Evolutionary conservation across 2,888 invertebrate species (phyloP).

Genomic region (Escarpia spicata): DNA sequence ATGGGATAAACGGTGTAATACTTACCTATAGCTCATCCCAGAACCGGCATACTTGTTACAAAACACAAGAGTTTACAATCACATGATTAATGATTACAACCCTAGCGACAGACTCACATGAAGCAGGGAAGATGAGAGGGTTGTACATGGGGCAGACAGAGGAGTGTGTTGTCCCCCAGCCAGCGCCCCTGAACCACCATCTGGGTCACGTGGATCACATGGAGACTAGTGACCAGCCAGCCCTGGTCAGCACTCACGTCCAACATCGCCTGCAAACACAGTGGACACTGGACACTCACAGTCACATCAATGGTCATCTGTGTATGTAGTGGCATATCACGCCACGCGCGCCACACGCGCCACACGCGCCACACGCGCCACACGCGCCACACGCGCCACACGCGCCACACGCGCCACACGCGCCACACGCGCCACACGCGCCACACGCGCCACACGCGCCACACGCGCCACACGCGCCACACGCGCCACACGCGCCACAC

Average conservation of each 20-base stretch:
- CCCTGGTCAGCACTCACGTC: slow-evolving; percentile 91
- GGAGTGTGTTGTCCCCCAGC: slow-evolving; percentile 72
- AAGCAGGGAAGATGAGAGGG: slow-evolving; percentile 65
- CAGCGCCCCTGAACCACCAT: slow-evolving; percentile 91
- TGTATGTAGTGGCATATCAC: no score
- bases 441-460: no score
- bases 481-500: no score
- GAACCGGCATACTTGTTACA: neutral
- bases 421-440: no score
- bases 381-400: no score
- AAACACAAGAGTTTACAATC: neutral
- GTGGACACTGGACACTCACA: neutral
- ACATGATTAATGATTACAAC: neutral
- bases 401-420: no score
- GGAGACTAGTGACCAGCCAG: slow-evolving; percentile 85
- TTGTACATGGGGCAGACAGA: slow-evolving; percentile 81
- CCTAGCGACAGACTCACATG: slow-evolving; percentile 24
- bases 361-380: no score
- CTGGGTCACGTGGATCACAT: slow-evolving; percentile 80
- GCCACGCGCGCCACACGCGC: no score
- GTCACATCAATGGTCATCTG: neutral
- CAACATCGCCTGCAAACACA: slow-evolving; percentile 84
- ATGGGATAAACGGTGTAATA: no score
- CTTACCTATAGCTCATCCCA: neutral
- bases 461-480: no score